Evolutionary conservation across 2,888 invertebrate species (phyloP), one percentile per base, ranked within the genome.

Genomic region (Gibbula magus): DNA sequence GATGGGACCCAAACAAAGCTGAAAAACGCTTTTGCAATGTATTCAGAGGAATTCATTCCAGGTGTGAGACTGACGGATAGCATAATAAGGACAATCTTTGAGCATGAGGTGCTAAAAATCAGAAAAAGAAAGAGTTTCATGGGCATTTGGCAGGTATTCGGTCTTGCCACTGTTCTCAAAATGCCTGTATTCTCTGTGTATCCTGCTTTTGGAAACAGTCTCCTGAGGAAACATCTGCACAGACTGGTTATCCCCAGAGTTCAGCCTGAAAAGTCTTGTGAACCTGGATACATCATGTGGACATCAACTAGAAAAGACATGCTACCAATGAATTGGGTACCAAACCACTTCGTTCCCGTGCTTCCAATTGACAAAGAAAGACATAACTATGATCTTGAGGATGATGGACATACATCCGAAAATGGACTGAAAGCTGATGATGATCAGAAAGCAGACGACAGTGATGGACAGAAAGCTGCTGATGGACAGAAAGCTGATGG

Each of bases 101-200:
- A n/a, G 22, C 54, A 54, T 51, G 81, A 81, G 45, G 53, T 54
- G 35, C 52, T 79, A 70, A 74, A 79, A 51, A 25, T 79, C 20
- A n/a, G 32, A 16, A 61, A 79, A 74, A n/a, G 20, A 73, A 51
- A 39, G 20, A 51, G 29, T 7, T 79, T 61, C 77, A 79, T 79
- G 77, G 79, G 81, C 32, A 79, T 79, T 22, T 81, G 79, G 81
- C 81, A 81, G 79, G 4, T 79, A 20, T 75, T 67, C 29, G 32
- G 51, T 22, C 29, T 74, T 20, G 75, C 81, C 53, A 61, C 32
- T 66, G 52, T 81, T 75, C 54, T 79, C 22, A 53, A 61, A 5
- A 29, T 52, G 51, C 45, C 76, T 51, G 25, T 81, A 29, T 54
- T 73, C n/a, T 81, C 81, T 7, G 66, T 81, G 18, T 79, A 81